Evolutionary conservation across 2,797 vertebrate genomes (phyloP), one percentile per base, ranked within the genome.

Genomic region (Cottoperca gobio): DNA sequence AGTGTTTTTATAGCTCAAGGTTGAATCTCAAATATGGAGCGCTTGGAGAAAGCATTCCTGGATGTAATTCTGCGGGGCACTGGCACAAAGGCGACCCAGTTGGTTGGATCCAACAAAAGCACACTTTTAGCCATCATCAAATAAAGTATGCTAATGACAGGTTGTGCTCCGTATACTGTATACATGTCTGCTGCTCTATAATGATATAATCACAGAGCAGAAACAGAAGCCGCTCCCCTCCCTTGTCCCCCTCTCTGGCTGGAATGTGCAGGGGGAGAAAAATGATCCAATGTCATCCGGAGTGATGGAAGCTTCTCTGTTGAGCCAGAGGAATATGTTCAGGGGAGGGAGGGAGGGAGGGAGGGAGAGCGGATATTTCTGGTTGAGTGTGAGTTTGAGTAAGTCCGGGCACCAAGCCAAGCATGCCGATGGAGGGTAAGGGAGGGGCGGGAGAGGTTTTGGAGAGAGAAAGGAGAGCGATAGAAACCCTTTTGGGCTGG

Each of bases 171-270:
- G 94, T 95, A 94, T 93, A 94, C 95, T 95, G 95, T 94, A 95
- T 95, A 93, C 94, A 94, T 92, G 94, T 96, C 94, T 96, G 94
- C 94, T 95, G 94, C 94, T 95, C 93, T 94, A 95, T 95, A 96
- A 96, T 96, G 95, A 94, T 94, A 90, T 95, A 96, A 96, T 95
- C 95, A 96, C 83, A 91, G 89, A 90, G 95, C 94, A 95, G 92
- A 90, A 95, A 92, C 89, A 92, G 95, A 93, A 78, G 79, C 80
- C 86, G 79, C 86, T 84, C 88, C 88, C 88, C 82, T 84, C 86
- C 86, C 86, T 86, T 72, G 74, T 89, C 84, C 77, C 89, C 74
- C 86, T 86, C 90, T 80, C 89, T 95, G 95, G 93, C 93, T 78
- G 91, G 94, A 91, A 91, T 93, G 90, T 90, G 85, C 86, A 86